Evolutionary conservation across 2,113 vertebrate genomes (phyloP).

Genomic region (Pyxicephalus adspersus): DNA sequence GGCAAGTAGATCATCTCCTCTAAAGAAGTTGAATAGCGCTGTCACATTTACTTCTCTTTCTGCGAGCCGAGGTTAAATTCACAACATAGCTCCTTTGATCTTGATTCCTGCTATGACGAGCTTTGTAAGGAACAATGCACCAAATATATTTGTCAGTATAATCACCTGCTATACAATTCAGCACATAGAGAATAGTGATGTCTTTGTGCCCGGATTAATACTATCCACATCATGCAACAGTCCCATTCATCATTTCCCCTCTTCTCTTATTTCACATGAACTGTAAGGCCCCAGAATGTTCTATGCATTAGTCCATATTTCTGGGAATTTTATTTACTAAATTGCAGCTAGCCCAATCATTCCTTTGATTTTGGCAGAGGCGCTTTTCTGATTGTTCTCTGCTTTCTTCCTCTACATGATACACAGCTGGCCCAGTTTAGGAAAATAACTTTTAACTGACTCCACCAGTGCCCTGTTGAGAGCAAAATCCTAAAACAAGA

Average conservation of each 20-base stretch:
- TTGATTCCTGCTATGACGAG: slow-evolving; percentile 35
- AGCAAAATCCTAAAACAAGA: neutral
- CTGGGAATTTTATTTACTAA: slow-evolving; percentile 34
- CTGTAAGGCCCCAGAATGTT: slow-evolving; percentile 18
- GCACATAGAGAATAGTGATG: slow-evolving; percentile 32
- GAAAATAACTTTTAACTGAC: neutral
- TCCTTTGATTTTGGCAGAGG: slow-evolving; percentile 12
- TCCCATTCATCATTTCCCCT: slow-evolving; percentile 35
- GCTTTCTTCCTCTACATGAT: slow-evolving; percentile 15
- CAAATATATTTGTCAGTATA: slow-evolving; percentile 42
- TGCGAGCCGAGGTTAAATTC: slow-evolving; percentile 25
- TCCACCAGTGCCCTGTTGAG: neutral
- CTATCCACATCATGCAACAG: slow-evolving; percentile 42
- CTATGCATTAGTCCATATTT: slow-evolving; percentile 30
- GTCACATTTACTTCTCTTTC: slow-evolving; percentile 30
- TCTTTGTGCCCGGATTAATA: slow-evolving; percentile 45
- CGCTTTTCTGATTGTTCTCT: neutral
- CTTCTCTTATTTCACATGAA: slow-evolving; percentile 43
- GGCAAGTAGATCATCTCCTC: slow-evolving; percentile 29
- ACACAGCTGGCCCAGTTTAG: slow-evolving; percentile 26
- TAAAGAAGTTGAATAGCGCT: slow-evolving; percentile 16
- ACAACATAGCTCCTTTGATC: slow-evolving; percentile 36
- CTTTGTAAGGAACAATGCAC: slow-evolving; percentile 36
- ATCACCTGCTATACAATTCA: slow-evolving; percentile 44
- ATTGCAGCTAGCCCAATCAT: slow-evolving; percentile 24